Evolutionary conservation across 2,113 vertebrate genomes (phyloP).

Genomic region (Montifringilla adamsi): DNA sequence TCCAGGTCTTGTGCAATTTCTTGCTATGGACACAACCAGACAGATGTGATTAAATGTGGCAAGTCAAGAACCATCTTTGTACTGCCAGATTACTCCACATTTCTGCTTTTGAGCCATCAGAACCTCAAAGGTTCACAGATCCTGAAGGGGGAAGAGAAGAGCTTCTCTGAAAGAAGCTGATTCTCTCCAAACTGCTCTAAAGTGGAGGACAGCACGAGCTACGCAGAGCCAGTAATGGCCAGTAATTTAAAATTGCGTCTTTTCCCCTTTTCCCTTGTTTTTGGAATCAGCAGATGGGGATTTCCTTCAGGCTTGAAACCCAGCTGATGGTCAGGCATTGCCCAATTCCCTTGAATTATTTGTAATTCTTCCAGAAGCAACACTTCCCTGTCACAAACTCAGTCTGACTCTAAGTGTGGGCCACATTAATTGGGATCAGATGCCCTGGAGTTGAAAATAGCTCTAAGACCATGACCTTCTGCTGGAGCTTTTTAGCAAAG

Average conservation of each 20-base stretch:
- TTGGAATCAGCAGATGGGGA: neutral
- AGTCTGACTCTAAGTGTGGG: neutral
- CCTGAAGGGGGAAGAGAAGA: neutral
- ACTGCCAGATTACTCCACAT: neutral
- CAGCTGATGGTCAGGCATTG: neutral
- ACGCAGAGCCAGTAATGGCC: neutral
- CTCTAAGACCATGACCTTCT: neutral
- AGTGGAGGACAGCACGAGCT: neutral
- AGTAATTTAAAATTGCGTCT: neutral
- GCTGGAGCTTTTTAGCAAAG: neutral
- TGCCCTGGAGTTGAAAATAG: neutral
- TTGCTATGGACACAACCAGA: neutral
- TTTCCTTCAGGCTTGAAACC: neutral
- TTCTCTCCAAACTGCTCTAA: neutral
- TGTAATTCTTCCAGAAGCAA: neutral
- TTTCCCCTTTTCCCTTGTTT: neutral
- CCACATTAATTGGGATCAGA: neutral
- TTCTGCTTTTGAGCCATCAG: neutral
- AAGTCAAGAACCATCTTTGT: neutral
- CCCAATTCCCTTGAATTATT: neutral
- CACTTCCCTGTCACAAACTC: neutral
- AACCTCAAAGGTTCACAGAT: neutral
- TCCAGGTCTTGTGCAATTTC: neutral
- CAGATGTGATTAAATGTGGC: fast-evolving
- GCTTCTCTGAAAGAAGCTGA: neutral